Evolutionary conservation across 2,797 vertebrate species (phyloP).

Genomic region (Protosalanx chinensis): DNA sequence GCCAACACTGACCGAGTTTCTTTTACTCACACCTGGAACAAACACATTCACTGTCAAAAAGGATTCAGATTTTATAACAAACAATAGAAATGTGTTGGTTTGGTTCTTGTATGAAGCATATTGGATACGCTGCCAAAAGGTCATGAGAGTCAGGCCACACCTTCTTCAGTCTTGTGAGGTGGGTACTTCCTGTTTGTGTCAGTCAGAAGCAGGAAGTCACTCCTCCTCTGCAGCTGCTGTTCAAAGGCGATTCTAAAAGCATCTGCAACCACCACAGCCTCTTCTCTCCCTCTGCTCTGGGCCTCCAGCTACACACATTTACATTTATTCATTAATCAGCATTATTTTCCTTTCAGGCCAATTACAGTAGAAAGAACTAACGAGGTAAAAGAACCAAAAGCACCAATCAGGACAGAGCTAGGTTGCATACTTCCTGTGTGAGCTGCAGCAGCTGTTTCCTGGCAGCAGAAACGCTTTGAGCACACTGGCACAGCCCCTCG

Average conservation of each 20-base stretch:
- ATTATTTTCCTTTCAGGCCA: too few species aligned
- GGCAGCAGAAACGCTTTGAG: conserved; percentile 76
- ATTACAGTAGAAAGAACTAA: too few species aligned
- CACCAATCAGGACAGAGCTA: background rate
- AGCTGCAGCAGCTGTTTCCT: conserved; percentile 81
- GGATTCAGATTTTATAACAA: too few species aligned
- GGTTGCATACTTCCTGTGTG: conserved; percentile 67
- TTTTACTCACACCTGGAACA: conserved; percentile 46
- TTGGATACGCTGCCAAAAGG: background rate
- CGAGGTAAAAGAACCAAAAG: too few species aligned
- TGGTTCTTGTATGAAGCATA: background rate
- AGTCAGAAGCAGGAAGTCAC: conserved; percentile 76
- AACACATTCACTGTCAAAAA: background rate
- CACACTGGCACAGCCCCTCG: conserved; percentile 78
- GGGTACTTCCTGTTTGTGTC: conserved; percentile 69
- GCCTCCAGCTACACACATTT: conserved; percentile 69
- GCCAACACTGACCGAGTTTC: conserved; percentile 59
- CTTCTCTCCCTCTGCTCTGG: conserved; percentile 79
- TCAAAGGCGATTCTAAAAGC: conserved; percentile 93
- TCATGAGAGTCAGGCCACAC: conserved; percentile 14
- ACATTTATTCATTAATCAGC: background rate
- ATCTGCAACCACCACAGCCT: conserved; percentile 83
- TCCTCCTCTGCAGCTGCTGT: conserved; percentile 84
- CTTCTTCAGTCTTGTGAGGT: conserved; percentile 60
- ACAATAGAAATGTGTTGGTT: too few species aligned